Evolutionary conservation across 2,113 vertebrate genomes (phyloP).

Genomic region (Sturnus vulgaris): DNA sequence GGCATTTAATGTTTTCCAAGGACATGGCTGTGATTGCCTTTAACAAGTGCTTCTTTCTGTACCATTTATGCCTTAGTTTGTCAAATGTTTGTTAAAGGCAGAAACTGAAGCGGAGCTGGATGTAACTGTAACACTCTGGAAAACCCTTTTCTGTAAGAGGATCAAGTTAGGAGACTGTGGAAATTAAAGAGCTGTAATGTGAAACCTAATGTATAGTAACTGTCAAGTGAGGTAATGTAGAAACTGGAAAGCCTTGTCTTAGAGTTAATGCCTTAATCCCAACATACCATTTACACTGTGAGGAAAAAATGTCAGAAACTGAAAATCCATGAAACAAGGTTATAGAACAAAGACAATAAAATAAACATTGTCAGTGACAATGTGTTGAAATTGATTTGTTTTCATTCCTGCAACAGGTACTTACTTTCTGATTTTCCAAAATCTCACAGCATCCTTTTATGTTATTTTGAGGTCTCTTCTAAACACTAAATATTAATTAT

Average conservation of each 20-base stretch:
- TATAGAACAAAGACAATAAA: neutral
- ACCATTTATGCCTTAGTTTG: neutral
- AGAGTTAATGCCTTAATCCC: slow-evolving; percentile 17
- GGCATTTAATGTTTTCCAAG: neutral
- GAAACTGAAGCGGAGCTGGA: neutral
- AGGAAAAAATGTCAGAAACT: slow-evolving; percentile 15
- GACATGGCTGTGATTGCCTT: neutral
- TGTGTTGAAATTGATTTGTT: neutral
- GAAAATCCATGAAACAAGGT: slow-evolving; percentile 7
- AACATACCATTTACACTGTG: neutral
- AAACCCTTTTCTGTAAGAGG: neutral
- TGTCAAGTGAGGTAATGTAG: neutral
- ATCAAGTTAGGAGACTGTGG: neutral
- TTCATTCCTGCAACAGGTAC: neutral
- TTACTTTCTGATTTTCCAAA: neutral
- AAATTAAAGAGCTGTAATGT: neutral
- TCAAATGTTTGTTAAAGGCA: neutral
- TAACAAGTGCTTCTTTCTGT: neutral
- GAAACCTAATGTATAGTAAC: slow-evolving; percentile 2
- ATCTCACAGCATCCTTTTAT: neutral
- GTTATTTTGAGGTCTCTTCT: neutral
- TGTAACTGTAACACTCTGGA: neutral
- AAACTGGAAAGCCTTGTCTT: slow-evolving; percentile 13
- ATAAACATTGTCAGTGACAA: neutral
- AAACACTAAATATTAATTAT: neutral